phyloP scores from a whole-genome alignment of 2,797 vertebrate genomes.

The Leucoraja ocellata region DNA sequence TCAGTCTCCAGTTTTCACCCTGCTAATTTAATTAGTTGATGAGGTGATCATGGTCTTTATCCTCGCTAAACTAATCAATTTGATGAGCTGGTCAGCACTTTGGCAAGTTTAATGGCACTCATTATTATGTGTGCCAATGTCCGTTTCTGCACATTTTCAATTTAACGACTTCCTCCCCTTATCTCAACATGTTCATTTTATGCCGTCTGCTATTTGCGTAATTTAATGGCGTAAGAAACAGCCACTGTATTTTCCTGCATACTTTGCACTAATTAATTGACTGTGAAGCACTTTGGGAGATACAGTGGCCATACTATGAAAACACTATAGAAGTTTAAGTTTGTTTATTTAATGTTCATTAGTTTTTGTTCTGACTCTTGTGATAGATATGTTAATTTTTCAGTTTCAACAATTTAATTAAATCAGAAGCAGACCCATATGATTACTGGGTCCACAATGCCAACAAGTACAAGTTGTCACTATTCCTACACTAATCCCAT shows the following conservation, averaged over 20 bases:
- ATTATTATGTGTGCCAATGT: neutral
- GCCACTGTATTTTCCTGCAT: neutral
- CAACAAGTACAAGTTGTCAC: too few species aligned
- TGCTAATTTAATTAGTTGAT: neutral
- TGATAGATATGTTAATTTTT: neutral
- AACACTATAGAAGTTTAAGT: neutral
- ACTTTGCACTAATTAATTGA: neutral
- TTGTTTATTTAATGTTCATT: neutral
- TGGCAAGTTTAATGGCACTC: neutral
- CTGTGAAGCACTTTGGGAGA: neutral
- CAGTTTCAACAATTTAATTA: neutral
- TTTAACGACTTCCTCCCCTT: neutral
- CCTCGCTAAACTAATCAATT: neutral
- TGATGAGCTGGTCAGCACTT: neutral
- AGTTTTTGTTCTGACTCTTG: neutral
- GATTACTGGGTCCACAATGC: too few species aligned
- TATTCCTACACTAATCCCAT: too few species aligned
- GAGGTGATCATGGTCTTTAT: too few species aligned
- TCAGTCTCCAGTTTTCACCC: neutral
- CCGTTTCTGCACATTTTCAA: neutral
- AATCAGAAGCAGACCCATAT: too few species aligned
- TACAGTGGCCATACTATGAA: neutral
- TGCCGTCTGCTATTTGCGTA: neutral
- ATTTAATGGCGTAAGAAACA: neutral
- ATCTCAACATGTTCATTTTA: neutral